Base-by-base conservation (phyloP, 2,113 vertebrate genomes). In the Tachysurus fulvidraco region DNA sequence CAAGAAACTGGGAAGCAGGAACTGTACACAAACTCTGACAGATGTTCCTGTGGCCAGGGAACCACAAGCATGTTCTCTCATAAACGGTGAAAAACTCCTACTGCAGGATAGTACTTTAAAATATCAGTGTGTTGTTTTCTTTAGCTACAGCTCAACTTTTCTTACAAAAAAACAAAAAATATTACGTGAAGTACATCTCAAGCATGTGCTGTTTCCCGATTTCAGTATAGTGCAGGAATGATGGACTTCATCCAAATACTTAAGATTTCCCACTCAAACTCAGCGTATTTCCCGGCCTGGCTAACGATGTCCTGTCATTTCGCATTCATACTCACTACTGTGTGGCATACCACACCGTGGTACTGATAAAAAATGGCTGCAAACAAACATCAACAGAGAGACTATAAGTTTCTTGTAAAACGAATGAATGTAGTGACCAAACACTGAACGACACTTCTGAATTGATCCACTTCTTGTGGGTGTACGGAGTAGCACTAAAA, bases 401-500 rank as follows among this genome's bases (percentile, higher is more conserved):
- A 86, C 71, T 86, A 77, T 79, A 62, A 86, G 65, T 91, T 88
- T 83, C 84, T 76, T 55, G 16, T 86, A 87, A 82, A 54, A 79
- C 84, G 89, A 93, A 90, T 94, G 91, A 94, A 94, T 94, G 93
- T 94, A 93, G 86, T 89, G 91, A 91, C 81, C 87, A 91, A 88
- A 92, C 93, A 93, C 93, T 93, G 93, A 93, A 88, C 16, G 84
- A 80, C 9, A 71, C 71, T 87, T 78, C 71, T 82, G 71, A 50
- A 69, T 55, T 9, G 36, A 74, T 88, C 77, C 28, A 21, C 44
- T 52, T 67, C 55, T 77, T 50, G 65, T 71, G 81, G 28, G 59
- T 83, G n/a, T 76, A 84, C 7, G 52, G 87, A 85, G 62, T 84
- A 46, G 86, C 84, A 88, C 76, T 44, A 59, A 84, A 59, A 59